Evolutionary conservation across 1,140 invertebrate species (phyloP), one percentile per base, ranked within the genome.

Genomic region (Mycetomoellerius zeteki): DNA sequence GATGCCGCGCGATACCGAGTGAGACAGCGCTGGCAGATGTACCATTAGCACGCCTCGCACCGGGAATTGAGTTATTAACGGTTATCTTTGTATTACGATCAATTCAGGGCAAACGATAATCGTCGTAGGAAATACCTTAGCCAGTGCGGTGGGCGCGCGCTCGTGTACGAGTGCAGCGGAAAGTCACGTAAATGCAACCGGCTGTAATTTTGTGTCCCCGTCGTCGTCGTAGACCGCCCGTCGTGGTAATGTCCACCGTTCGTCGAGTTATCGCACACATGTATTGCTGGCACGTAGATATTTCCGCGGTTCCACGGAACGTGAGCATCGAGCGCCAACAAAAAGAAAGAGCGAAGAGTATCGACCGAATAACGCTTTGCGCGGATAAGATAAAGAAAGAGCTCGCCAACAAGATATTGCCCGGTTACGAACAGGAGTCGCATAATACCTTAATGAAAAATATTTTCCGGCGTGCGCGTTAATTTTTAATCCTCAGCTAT

Each of bases 41-140:
- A 72, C 73, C 85, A 86, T 88, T 89, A 93, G 85, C 77, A 67
- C 62, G 73, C 71, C 73, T 82, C 69, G 77, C 60, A 16, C 21
- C 27, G 84, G 85, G 86, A 90, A 90, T 90, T 85, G 91, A 88
- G 89, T 87, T 91, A 89, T 92, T 89, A 89, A 80, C 88, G 67
- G 81, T 93, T 92, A 91, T 93, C 91, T 89, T 87, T 89, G 89
- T 90, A 90, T 91, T 91, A 91, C 86, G 91, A 92, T 92, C 91
- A 90, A 92, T 93, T 92, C 80, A 88, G 89, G 85, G 62, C 86
- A n/a, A 92, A 92, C 85, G 91, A 82, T 92, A 92, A 92, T 93
- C 86, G 91, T 64, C 88, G 87, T 81, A 80, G 86, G 87, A 82
- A 91, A 84, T 90, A 72, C 76, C 73, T 91, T 86, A 54, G 80